Conservation (phyloP, 2,888 invertebrate species). For the Sepioteuthis lessoniana region DNA sequence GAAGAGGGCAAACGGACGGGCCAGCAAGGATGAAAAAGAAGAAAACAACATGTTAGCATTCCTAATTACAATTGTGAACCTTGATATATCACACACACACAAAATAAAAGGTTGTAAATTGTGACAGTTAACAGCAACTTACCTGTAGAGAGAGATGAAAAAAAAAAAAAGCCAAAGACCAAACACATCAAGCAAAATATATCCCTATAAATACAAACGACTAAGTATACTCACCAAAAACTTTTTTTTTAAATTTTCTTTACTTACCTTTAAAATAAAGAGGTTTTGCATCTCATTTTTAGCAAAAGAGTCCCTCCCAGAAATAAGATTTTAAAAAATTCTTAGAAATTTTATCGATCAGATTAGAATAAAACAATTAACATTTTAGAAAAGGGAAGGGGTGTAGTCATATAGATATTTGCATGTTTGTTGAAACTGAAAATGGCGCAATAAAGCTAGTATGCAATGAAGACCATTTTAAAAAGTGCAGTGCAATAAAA, state of each 20-base stretch:
- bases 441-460: background rate
- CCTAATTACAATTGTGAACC: background rate
- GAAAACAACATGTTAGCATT: conserved; percentile 55
- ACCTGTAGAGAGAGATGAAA: background rate
- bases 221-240: background rate
- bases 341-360: too few relatives aligned
- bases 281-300: too few relatives aligned
- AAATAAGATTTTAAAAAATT: too few relatives aligned
- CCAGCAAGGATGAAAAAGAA: conserved; percentile 63
- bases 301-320: too few relatives aligned
- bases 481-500: background rate
- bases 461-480: background rate
- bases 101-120: background rate
- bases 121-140: background rate
- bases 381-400: background rate
- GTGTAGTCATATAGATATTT: background rate
- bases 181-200: background rate
- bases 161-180: background rate
- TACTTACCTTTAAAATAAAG: background rate
- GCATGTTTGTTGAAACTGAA: background rate
- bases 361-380: background rate
- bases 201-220: too few relatives aligned
- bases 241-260: background rate
- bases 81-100: background rate
- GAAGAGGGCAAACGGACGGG: conserved; percentile 54